Evolutionary conservation across 2,888 invertebrate genomes (phyloP), one percentile per base, ranked within the genome.

Genomic region (Lypha dubia): DNA sequence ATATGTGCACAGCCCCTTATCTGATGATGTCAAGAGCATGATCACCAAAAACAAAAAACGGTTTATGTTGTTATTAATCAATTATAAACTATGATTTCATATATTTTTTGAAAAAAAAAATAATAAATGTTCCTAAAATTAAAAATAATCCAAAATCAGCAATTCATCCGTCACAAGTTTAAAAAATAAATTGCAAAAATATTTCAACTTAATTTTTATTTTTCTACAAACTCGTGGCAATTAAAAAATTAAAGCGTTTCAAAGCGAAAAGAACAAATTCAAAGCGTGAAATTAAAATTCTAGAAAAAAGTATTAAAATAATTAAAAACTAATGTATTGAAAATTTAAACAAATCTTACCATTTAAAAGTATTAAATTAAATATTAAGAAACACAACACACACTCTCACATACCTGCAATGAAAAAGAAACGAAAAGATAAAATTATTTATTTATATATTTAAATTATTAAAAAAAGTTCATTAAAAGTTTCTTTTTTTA

Each of bases 251-350:
- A 73, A 80, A 65, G 56, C 49, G 60, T 46, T 49, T 28, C 62
- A 15, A 83, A 41, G 1, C 0, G 13, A 58, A 56, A 20, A 67
- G 11, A 71, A 68, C 32, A 22, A 76, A 65, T 65, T 73, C 51
- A 22, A 81, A 81, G 84, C 81, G 51, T 84, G 81, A 84, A 84
- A 84, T 81, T 84, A 81, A 84, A 74, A 70, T 74, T 81, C 60
- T 73, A 28, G 46, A 71, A 65, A 73, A 62, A 22, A 28, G 17
- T 46, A 65, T 44, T 56, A 28, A 73, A 77, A 82, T 65, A 77
- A 71, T 56, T 62, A 53, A 77, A 71, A 63, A 17, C 38, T 63
- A 44, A 51, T 56, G 11, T 15, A 41, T 20, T 15, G 28, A 62
- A 13, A 70, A 60, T 35, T 46, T 4, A 70, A 63, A 53, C 9